Evolutionary conservation across 1,140 invertebrate genomes (phyloP), one percentile per base, ranked within the genome.

Genomic region (Dryas iulia): DNA sequence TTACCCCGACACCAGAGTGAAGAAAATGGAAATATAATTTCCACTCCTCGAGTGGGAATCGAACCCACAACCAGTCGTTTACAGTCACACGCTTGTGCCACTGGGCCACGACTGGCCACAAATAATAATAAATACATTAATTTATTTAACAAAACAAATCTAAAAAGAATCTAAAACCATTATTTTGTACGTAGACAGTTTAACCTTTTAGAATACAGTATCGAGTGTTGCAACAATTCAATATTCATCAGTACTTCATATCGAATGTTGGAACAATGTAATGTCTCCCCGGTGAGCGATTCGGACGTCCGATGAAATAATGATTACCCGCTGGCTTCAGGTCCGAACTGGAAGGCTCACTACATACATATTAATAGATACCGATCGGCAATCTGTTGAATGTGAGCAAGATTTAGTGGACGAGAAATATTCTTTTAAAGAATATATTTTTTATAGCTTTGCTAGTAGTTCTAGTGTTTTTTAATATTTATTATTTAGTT

Each of bases 261-360:
- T 66, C 63, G 62, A 61, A 63, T 60, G 31, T 58, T 62, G 59
- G 76, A 73, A 74, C 74, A 74, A 77, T 72, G 77, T 81, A 82
- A 86, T 82, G 66, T 71, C 66, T 84, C 84, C 81, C 82, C 25
- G 18, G 81, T 59, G 81, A 69, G 58, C 81, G 60, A 78, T 86
- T 74, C 68, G 59, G 61, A 59, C 59, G 63, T 66, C 75, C 78
- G 77, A 85, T 84, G 84, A 83, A 83, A 87, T 85, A 85, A 81
- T 82, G 78, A 84, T 80, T 77, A 74, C 73, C 59, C 59, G 58
- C 66, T 63, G 71, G 71, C 69, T 70, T 71, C 63, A 63, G 67
- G 28, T 52, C 57, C 26, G 28, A 74, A 67, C 12, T 12, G 11
- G 33, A n/a, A 8, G 69, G 57, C 56, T 52, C 63, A 31, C 39